A percentile compares a stretch with the other conserved stretches of the same genome.
Conservation (phyloP, 2,113 vertebrate genomes). For the Promerops cafer region DNA sequence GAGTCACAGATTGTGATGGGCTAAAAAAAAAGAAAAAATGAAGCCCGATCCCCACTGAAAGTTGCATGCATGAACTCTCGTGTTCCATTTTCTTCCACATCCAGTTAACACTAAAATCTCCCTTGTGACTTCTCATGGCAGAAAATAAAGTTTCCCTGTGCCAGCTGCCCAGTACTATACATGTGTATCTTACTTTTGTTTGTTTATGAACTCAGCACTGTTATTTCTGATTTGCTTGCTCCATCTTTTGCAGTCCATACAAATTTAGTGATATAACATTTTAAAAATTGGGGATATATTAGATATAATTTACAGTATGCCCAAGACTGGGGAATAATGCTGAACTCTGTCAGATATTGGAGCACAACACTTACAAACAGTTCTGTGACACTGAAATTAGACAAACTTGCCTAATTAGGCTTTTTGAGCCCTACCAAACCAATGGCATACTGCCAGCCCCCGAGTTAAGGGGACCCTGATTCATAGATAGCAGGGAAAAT, state of each 20-base stretch:
- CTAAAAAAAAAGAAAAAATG: neutral
- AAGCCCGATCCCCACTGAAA: neutral
- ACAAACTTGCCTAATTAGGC: neutral
- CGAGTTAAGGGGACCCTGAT: neutral
- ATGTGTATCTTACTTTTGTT: neutral
- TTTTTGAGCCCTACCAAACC: neutral
- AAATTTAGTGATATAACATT: neutral
- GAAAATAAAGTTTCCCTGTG: neutral
- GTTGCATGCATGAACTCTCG: neutral
- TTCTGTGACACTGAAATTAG: neutral
- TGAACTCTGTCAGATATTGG: neutral
- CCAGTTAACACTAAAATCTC: constrained; percentile 29
- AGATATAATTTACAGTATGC: neutral
- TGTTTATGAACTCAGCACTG: neutral
- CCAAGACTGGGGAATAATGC: neutral
- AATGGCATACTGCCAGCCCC: neutral
- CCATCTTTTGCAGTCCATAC: neutral
- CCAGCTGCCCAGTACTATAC: neutral
- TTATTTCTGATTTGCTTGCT: neutral
- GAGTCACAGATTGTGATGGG: neutral
- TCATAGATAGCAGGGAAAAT: neutral
- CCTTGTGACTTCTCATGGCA: neutral
- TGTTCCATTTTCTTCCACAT: constrained; percentile 29
- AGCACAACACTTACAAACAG: neutral
- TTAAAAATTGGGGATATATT: neutral